Evolutionary conservation across 2,797 vertebrate species (phyloP).

Genomic region (Austrolebias charrua): DNA sequence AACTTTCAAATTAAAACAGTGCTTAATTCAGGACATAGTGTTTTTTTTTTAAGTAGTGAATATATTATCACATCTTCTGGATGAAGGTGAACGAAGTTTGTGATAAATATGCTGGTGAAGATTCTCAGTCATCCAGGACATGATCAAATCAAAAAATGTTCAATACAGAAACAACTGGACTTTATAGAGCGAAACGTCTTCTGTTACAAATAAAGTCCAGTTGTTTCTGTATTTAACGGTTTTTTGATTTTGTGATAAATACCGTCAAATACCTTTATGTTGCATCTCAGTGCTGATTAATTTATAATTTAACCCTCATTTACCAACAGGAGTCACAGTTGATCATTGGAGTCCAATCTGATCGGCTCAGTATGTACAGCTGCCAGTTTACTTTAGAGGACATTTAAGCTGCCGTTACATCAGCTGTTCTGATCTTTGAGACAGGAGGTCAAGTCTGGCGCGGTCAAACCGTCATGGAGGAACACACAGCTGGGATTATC

Average conservation of each 20-base stretch:
- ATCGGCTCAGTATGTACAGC: too few relatives aligned
- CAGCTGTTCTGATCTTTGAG: conserved; percentile 35
- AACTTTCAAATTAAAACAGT: neutral
- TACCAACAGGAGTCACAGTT: neutral
- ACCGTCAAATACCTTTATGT: neutral
- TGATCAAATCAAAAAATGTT: too few relatives aligned
- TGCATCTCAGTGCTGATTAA: neutral
- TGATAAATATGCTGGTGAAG: too few relatives aligned
- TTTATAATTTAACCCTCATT: neutral
- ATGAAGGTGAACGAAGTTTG: too few relatives aligned
- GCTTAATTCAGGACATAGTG: neutral
- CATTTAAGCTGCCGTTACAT: conserved; percentile 4
- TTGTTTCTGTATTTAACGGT: too few relatives aligned
- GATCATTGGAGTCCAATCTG: too few relatives aligned
- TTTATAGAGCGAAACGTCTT: too few relatives aligned
- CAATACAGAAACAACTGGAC: too few relatives aligned
- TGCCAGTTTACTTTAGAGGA: neutral
- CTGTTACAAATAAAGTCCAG: too few relatives aligned
- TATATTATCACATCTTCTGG: too few relatives aligned
- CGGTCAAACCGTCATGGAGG: conserved; percentile 27
- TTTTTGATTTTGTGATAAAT: too few relatives aligned
- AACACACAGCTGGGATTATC: conserved; percentile 51
- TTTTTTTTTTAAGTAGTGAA: neutral
- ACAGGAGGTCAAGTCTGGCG: conserved; percentile 18
- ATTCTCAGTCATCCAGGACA: too few relatives aligned